phyloP scores from a whole-genome alignment of 2,113 vertebrate genomes.

The Lipotes vexillifer region DNA sequence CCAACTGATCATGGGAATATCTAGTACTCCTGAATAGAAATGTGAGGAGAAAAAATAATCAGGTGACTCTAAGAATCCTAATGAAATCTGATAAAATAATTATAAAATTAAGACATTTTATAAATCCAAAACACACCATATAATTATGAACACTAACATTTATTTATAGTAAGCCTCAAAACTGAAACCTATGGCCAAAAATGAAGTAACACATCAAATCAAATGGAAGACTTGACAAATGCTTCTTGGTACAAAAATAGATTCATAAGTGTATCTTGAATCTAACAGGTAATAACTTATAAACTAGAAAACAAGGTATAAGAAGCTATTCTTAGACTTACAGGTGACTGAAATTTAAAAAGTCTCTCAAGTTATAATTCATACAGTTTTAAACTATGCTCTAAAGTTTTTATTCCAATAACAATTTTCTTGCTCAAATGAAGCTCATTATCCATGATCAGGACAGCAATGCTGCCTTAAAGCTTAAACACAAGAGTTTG shows the following conservation, averaged over 20 bases:
- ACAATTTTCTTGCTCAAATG: background rate
- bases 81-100: background rate
- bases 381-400: conserved; percentile 7
- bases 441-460: background rate
- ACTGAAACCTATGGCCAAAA: background rate
- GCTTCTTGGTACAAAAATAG: background rate
- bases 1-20: conserved; percentile 99
- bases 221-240: background rate
- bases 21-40: conserved; percentile 84
- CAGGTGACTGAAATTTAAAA: background rate
- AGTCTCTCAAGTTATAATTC: background rate
- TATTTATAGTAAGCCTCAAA: background rate
- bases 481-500: background rate
- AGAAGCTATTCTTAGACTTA: background rate
- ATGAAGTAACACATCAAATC: background rate
- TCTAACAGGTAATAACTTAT: background rate
- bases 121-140: background rate
- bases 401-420: conserved; percentile 9
- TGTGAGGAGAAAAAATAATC: background rate
- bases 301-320: background rate
- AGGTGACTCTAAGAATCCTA: background rate
- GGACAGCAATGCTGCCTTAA: background rate
- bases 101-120: background rate
- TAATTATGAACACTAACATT: background rate
- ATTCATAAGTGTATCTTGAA: background rate